phyloP scores from a whole-genome alignment of 2,113 vertebrate species.

The Ptyas mucosa region DNA sequence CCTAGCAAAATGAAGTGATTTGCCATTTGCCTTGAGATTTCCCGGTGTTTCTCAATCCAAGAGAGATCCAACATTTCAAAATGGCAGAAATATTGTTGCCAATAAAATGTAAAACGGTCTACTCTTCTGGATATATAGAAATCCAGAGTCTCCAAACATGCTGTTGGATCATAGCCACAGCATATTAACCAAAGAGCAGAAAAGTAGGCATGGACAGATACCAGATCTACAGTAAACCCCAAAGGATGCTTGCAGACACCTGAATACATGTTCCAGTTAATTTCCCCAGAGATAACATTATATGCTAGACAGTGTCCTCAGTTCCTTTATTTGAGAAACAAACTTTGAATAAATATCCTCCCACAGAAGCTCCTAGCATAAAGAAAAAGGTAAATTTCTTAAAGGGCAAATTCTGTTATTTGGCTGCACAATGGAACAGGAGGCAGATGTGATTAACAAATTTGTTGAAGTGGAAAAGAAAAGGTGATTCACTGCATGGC shows the following conservation, averaged over 20 bases:
- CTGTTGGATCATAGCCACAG: background rate
- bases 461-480: constrained; percentile 33
- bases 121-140: background rate
- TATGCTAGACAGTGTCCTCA: background rate
- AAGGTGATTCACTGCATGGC: constrained; percentile 8
- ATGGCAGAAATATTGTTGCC: background rate
- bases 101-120: background rate
- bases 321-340: background rate
- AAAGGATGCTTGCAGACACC: background rate
- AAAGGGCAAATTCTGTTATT: constrained; percentile 38
- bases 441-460: constrained; percentile 34
- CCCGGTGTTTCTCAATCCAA: background rate
- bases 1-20: background rate
- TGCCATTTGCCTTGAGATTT: background rate
- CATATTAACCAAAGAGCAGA: background rate
- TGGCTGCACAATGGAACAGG: constrained; percentile 13
- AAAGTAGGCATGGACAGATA: background rate
- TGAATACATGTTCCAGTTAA: background rate
- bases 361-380: constrained; percentile 10
- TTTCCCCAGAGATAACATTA: background rate
- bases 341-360: constrained; percentile 26
- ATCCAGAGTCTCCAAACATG: too few relatives aligned
- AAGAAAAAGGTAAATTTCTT: constrained; percentile 27
- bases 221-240: background rate
- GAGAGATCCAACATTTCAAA: background rate